phyloP scores from a whole-genome alignment of 2,113 vertebrate genomes.

The Oxyruncus cristatus region DNA sequence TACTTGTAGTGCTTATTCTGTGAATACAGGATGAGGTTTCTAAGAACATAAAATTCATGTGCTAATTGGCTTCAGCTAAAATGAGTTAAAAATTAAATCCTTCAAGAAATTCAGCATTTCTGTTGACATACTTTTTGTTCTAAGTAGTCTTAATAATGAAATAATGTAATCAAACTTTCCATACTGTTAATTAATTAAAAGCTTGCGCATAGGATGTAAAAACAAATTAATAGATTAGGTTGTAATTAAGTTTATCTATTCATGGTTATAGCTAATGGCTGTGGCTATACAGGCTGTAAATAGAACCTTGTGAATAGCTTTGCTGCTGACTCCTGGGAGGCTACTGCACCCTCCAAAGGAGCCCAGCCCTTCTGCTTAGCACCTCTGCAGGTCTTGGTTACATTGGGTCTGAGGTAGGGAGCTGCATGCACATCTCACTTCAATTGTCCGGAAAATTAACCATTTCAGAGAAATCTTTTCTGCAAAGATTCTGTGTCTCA shows the following conservation, averaged over 20 bases:
- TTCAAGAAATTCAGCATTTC: not conserved
- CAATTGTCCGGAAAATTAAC: not conserved
- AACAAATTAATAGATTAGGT: not conserved
- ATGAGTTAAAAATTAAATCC: not conserved
- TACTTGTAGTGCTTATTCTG: not conserved
- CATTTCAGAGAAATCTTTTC: not conserved
- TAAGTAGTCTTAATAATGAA: not conserved
- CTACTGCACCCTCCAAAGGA: not conserved
- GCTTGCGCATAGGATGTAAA: not conserved
- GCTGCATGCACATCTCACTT: not conserved
- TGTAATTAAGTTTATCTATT: not conserved
- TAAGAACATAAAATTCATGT: not conserved
- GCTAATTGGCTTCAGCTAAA: not conserved
- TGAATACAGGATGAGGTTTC: not conserved
- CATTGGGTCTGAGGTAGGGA: not conserved
- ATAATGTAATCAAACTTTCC: not conserved
- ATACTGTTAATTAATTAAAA: slow-evolving; percentile 16
- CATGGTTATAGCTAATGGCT: not conserved
- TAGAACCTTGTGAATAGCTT: not conserved
- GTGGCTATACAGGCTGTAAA: not conserved
- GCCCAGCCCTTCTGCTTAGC: not conserved
- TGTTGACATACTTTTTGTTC: not conserved
- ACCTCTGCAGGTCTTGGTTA: not conserved
- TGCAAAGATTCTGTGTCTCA: not conserved
- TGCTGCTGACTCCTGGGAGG: not conserved